Percentiles rank a stretch among this genome's conserved stretches.
phyloP scores from a whole-genome alignment of 2,888 invertebrate species.

The Doris montereyensis region DNA sequence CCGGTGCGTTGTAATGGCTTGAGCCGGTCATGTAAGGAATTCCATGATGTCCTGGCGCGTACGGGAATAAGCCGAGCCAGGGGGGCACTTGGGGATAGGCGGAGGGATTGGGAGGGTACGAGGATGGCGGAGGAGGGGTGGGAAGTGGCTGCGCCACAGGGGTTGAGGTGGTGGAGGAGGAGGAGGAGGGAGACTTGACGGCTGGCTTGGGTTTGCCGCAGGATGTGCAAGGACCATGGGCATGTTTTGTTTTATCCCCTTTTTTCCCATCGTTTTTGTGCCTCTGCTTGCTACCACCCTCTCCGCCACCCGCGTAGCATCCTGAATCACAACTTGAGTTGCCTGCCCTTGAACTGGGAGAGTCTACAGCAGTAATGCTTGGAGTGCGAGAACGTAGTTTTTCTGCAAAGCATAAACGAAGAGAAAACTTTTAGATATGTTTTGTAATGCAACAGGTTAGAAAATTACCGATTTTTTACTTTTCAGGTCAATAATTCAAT shows the following conservation, averaged over 20 bases:
- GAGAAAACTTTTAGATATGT: no score
- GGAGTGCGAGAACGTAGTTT: not conserved
- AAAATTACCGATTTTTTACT: no score
- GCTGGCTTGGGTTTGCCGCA: constrained; percentile 47
- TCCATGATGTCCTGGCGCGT: constrained; percentile 26
- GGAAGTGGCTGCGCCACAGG: not conserved
- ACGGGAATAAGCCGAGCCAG: constrained; percentile 20
- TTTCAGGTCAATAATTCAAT: no score
- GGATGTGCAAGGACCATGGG: constrained; percentile 38
- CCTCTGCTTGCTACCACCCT: not conserved
- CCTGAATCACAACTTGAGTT: constrained; percentile 71
- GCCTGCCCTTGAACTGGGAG: constrained; percentile 49
- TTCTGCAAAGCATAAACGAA: no score
- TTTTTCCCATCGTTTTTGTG: not conserved
- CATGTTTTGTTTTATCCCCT: not conserved
- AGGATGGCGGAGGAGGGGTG: not conserved
- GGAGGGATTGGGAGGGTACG: constrained; percentile 16
- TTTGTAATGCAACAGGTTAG: no score
- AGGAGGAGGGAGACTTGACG: no score
- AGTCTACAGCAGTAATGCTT: constrained; percentile 18
- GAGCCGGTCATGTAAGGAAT: no score
- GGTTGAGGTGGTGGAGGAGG: not conserved
- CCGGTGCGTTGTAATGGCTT: no score
- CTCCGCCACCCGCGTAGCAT: constrained; percentile 65
- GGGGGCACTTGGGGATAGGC: no score